phyloP scores from a whole-genome alignment of 2,888 invertebrate genomes.

The Mantis religiosa region DNA sequence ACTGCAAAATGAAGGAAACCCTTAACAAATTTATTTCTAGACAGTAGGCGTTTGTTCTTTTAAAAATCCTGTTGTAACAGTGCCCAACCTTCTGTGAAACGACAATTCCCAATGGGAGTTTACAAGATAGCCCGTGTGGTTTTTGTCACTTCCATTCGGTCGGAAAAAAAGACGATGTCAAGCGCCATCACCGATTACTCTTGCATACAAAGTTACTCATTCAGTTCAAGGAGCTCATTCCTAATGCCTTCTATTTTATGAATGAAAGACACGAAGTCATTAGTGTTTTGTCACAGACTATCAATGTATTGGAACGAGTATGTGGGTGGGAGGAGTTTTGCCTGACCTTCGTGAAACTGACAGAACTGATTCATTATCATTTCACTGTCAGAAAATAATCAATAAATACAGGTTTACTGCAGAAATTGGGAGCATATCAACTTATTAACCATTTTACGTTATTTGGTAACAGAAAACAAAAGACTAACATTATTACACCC shows the following conservation, averaged over 20 bases:
- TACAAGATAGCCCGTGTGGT: too few species aligned
- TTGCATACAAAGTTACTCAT: neutral
- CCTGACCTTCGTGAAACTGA: neutral
- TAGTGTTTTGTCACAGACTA: constrained; percentile 10
- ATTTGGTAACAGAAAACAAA: neutral
- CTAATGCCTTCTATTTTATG: constrained; percentile 4
- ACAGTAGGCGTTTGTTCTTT: too few species aligned
- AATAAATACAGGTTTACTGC: neutral
- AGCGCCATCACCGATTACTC: neutral
- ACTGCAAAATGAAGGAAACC: too few species aligned
- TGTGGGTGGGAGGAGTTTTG: neutral
- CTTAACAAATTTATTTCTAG: too few species aligned
- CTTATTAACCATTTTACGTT: neutral
- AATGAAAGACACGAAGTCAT: constrained; percentile 7
- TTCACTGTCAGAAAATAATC: neutral
- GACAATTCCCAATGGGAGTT: too few species aligned
- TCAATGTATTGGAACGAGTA: neutral
- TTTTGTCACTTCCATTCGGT: too few species aligned
- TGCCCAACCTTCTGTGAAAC: too few species aligned
- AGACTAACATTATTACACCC: neutral
- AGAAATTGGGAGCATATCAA: neutral
- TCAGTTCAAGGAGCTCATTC: neutral
- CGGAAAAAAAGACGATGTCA: neutral
- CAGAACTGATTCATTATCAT: neutral
- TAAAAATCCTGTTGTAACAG: too few species aligned